These are phyloP conservation scores for Heteromyza rotundicornis DNA, from an alignment of 2,888 invertebrate species.

Conservation along the genomic window DNA sequence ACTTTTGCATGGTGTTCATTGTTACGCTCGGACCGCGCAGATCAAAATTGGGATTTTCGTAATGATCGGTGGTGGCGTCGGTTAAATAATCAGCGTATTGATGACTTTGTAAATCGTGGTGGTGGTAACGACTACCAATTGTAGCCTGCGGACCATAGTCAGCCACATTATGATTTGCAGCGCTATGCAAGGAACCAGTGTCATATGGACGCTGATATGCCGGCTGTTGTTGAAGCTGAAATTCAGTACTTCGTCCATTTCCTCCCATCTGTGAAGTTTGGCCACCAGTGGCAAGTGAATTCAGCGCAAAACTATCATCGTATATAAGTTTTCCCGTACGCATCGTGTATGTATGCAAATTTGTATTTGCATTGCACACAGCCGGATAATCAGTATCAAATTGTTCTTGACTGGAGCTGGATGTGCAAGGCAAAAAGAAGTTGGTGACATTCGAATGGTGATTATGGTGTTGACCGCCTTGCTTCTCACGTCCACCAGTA, in stretches of 20 bases:
- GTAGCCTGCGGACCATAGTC: constrained; percentile 34
- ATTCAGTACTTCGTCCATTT: constrained; percentile 36
- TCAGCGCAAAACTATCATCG: constrained; percentile 70
- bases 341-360: constrained; percentile 82
- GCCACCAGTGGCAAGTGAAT: constrained; percentile 56
- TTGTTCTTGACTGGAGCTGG: constrained; percentile 83
- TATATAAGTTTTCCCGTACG: constrained; percentile 79
- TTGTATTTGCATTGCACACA: constrained; percentile 84
- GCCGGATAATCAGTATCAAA: constrained; percentile 85
- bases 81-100: constrained; percentile 52
- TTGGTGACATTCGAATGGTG: constrained; percentile 69
- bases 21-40: constrained; percentile 36
- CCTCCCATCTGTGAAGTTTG: constrained; percentile 24
- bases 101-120: constrained; percentile 31
- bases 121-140: constrained; percentile 33
- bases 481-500: constrained; percentile 72
- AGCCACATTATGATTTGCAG: constrained; percentile 38
- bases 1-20: constrained; percentile 34
- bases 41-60: constrained; percentile 63
- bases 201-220: constrained; percentile 60
- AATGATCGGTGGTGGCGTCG: constrained; percentile 59
- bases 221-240: constrained; percentile 49
- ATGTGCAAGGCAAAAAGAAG: constrained; percentile 81
- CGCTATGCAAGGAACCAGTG: constrained; percentile 54
- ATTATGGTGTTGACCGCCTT: constrained; percentile 35